Evolutionary conservation across 2,888 invertebrate genomes (phyloP), one percentile per base, ranked within the genome.

Genomic region (Chloromyia formosa): DNA sequence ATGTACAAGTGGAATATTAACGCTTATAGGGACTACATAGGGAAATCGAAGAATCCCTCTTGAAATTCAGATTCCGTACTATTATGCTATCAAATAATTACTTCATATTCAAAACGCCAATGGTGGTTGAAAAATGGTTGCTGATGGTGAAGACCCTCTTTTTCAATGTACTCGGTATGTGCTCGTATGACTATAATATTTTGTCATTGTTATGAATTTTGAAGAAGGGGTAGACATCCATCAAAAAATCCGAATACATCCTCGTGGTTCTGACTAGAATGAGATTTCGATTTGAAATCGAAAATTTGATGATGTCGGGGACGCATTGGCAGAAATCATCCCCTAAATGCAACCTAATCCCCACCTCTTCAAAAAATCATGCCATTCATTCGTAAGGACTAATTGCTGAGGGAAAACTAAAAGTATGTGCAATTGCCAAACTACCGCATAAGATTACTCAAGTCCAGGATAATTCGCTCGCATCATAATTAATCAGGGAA

Each of bases 51-150:
- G 16, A 49, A 40, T 42, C 71, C 20, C 16, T 42, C 53, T 14
- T 14, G 14, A 66, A 66, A 49, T 1, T 18, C 66, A 66, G 45
- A 49, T 49, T n/a, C 23, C 7, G 22, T 20, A 18, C 49, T 66
- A 66, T 66, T 66, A 66, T 49, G 66, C 66, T 49, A 66, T 66
- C 66, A 66, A 45, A 66, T 66, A 49, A 66, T 66, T 66, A 66
- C 45, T 45, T 66, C 49, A 66, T 49, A 66, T 66, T 66, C 66
- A 66, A 66, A 66, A 66, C 49, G 66, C 66, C 45, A 66, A 66
- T 66, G 49, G 66, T 45, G 66, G 66, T 45, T 66, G 66, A 66
- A 66, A 66, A 49, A 66, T 66, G 62, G 62, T 62, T 62, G 66
- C 42, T 49, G 66, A 49, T 49, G 49, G 16, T 5, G 49, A 42